Evolutionary conservation across 2,113 vertebrate species (phyloP).

Genomic region (Ceyx cyanopectus): DNA sequence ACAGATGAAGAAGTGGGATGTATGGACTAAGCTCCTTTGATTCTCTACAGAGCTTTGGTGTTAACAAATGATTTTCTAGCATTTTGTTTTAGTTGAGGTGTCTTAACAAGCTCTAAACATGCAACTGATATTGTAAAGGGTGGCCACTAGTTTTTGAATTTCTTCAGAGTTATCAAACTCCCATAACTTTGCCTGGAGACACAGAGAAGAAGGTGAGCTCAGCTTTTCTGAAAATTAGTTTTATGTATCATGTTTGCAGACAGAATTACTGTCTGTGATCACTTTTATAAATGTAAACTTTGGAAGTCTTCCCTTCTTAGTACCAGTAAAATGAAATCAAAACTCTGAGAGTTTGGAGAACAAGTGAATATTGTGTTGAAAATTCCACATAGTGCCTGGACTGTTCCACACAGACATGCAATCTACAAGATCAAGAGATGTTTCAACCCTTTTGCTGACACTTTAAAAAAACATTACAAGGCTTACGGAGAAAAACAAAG

Average conservation of each 20-base stretch:
- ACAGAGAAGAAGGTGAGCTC: not conserved
- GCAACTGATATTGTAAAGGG: not conserved
- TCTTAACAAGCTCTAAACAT: not conserved
- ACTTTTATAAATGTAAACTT: not conserved
- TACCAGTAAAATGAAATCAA: slow-evolving; percentile 13
- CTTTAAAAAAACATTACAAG: slow-evolving; percentile 73
- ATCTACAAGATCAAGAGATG: slow-evolving; percentile 76
- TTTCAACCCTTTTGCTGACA: slow-evolving; percentile 75
- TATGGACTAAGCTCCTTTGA: not conserved
- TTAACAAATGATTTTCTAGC: not conserved
- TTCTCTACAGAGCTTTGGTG: not conserved
- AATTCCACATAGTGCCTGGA: slow-evolving; percentile 54
- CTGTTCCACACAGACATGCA: slow-evolving; percentile 22
- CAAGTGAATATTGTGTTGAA: slow-evolving; percentile 61
- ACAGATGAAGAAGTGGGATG: not conserved
- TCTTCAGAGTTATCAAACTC: not conserved
- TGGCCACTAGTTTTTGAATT: not conserved
- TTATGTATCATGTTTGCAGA: not conserved
- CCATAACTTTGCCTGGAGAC: not conserved
- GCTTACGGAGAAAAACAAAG: slow-evolving; percentile 79
- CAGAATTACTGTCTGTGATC: not conserved
- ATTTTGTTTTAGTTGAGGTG: not conserved
- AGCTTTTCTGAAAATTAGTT: slow-evolving; percentile 13
- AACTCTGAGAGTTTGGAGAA: slow-evolving; percentile 14
- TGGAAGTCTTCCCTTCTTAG: slow-evolving; percentile 16